Evolutionary conservation across 2,113 vertebrate species (phyloP).

Genomic region (Indicator maculatus): DNA sequence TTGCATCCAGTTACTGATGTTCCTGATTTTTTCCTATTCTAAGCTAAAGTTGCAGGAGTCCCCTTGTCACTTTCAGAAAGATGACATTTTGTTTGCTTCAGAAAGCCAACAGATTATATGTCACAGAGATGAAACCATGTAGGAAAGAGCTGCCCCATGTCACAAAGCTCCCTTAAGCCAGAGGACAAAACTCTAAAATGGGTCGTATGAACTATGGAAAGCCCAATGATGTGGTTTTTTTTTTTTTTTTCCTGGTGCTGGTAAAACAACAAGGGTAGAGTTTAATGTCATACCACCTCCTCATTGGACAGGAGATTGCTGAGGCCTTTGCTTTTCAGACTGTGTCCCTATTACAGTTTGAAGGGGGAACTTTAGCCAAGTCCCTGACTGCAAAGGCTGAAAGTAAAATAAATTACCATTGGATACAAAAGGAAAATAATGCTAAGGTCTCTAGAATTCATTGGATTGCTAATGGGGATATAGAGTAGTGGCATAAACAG

Average conservation of each 20-base stretch:
- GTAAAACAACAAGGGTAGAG: rapidly evolving
- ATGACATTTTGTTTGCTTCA: background rate
- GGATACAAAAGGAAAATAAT: too few species aligned
- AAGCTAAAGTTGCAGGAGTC: background rate
- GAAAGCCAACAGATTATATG: background rate
- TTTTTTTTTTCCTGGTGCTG: background rate
- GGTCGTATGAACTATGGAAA: background rate
- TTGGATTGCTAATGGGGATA: too few species aligned
- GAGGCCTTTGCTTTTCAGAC: background rate
- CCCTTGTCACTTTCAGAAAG: background rate
- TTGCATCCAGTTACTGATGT: background rate
- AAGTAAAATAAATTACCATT: too few species aligned
- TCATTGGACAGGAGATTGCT: background rate
- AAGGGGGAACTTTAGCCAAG: too few species aligned
- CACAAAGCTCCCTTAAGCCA: background rate
- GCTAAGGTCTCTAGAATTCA: too few species aligned
- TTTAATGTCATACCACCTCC: background rate
- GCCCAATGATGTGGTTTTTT: background rate
- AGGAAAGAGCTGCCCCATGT: background rate
- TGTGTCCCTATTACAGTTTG: background rate
- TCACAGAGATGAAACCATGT: background rate
- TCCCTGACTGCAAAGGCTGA: too few species aligned
- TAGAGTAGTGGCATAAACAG: too few species aligned
- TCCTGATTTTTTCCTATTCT: background rate
- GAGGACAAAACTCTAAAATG: background rate